phyloP scores from a whole-genome alignment of 2,113 vertebrate species.

The Myxocyprinus asiaticus region DNA sequence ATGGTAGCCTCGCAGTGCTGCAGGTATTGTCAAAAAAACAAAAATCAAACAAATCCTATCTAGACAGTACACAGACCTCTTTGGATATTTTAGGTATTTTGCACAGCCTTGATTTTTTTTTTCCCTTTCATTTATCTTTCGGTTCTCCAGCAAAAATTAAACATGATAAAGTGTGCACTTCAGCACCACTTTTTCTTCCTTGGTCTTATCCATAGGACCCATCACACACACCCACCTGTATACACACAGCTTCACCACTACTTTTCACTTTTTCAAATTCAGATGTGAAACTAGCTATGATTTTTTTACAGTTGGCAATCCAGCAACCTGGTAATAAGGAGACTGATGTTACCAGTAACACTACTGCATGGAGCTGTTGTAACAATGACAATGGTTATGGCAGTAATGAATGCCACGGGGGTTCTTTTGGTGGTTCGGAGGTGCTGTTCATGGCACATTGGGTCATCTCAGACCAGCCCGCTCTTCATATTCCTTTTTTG shows the following conservation, averaged over 20 bases:
- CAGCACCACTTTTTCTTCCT: neutral
- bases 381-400: neutral
- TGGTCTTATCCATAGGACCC: slow-evolving; percentile 11
- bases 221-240: slow-evolving; percentile 7
- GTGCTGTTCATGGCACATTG: slow-evolving; percentile 65
- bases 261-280: slow-evolving; percentile 1
- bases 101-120: slow-evolving; percentile 36
- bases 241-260: slow-evolving; percentile 15
- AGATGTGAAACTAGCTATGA: neutral
- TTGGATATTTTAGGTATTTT: slow-evolving; percentile 51
- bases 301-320: slow-evolving; percentile 9
- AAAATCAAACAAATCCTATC: neutral
- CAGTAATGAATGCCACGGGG: slow-evolving; percentile 18
- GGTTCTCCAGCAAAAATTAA: slow-evolving; percentile 55
- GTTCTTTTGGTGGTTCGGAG: slow-evolving; percentile 60
- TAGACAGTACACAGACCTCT: neutral
- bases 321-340: neutral
- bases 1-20: neutral
- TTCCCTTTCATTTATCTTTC: slow-evolving; percentile 68
- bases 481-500: slow-evolving; percentile 5
- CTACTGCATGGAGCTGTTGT: neutral
- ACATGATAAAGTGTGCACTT: slow-evolving; percentile 35
- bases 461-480: slow-evolving; percentile 31
- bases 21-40: neutral
- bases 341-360: slow-evolving; percentile 5